Percentiles rank a stretch among this genome's conserved stretches.
phyloP scores from a whole-genome alignment of 1,140 invertebrate genomes.

The Physella acuta region DNA sequence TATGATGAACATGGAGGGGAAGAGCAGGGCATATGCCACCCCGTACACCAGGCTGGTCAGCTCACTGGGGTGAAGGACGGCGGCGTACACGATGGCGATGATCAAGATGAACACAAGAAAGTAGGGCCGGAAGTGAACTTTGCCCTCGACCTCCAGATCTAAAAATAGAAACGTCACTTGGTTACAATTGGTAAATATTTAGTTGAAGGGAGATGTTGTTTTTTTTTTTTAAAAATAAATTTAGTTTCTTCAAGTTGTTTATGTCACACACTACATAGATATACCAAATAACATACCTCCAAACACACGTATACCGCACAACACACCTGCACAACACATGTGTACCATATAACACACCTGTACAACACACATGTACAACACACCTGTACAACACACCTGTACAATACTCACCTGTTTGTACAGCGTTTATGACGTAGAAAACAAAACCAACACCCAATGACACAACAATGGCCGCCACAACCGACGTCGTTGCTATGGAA shows the following conservation, averaged over 20 bases:
- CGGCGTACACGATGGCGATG: conserved; percentile 31
- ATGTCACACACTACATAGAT: no score
- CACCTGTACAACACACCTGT: no score
- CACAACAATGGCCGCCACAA: conserved; percentile 27
- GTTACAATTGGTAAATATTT: no score
- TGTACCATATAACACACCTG: no score
- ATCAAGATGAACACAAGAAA: conserved; percentile 36
- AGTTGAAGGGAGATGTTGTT: no score
- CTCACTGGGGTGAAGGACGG: conserved; percentile 33
- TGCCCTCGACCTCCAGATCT: conserved; percentile 29
- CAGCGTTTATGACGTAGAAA: conserved; percentile 25
- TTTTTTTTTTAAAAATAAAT: no score
- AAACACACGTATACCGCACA: no score
- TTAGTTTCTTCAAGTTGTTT: no score
- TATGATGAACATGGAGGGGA: conserved; percentile 39
- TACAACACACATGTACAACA: no score
- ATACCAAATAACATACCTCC: no score
- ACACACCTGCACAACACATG: no score
- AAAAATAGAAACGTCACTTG: no score
- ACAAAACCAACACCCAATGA: conserved; percentile 30
- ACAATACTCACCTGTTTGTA: conserved; percentile 32
- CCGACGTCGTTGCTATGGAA: conserved; percentile 24
- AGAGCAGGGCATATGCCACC: conserved; percentile 30
- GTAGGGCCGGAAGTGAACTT: conserved; percentile 34
- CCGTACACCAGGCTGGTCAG: conserved; percentile 30